A percentile compares a stretch with the other conserved stretches of the same genome.
phyloP scores from a whole-genome alignment of 2,797 vertebrate species.

The Pampus argenteus region DNA sequence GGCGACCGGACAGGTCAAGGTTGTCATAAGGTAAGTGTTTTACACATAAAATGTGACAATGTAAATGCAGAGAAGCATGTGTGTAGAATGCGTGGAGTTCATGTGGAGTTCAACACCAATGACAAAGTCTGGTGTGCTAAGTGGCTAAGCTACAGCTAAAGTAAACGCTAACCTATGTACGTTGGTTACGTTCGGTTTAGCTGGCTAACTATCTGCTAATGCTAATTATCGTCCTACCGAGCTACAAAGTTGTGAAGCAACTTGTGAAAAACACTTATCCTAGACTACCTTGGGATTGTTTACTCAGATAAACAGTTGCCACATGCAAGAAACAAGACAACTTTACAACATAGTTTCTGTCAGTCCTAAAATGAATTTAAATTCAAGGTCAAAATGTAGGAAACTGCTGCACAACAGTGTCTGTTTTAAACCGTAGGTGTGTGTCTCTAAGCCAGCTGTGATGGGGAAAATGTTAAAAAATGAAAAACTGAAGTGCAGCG shows the following conservation, averaged over 20 bases:
- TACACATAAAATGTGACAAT: fast-evolving
- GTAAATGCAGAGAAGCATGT: fast-evolving
- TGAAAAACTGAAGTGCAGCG: background rate
- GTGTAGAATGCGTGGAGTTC: fast-evolving
- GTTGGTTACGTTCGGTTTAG: slow-evolving; percentile 29
- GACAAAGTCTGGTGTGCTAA: slow-evolving; percentile 58
- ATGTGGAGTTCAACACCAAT: background rate
- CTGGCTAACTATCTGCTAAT: slow-evolving; percentile 50
- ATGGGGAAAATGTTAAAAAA: fast-evolving
- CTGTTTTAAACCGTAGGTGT: slow-evolving; percentile 26
- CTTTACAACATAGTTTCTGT: background rate
- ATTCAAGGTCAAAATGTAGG: slow-evolving; percentile 72
- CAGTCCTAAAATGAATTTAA: slow-evolving; percentile 39
- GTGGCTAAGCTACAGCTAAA: slow-evolving; percentile 64
- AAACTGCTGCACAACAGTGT: background rate
- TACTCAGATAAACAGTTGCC: fast-evolving
- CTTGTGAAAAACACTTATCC: background rate
- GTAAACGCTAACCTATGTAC: slow-evolving; percentile 24
- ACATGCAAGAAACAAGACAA: background rate
- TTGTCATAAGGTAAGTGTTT: slow-evolving; percentile 79
- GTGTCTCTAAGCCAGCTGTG: background rate
- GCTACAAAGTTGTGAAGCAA: background rate
- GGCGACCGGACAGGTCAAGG: slow-evolving; percentile 61
- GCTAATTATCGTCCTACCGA: background rate
- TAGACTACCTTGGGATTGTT: fast-evolving